Evolutionary conservation across 2,113 vertebrate species (phyloP).

Genomic region (Neoarius graeffei): DNA sequence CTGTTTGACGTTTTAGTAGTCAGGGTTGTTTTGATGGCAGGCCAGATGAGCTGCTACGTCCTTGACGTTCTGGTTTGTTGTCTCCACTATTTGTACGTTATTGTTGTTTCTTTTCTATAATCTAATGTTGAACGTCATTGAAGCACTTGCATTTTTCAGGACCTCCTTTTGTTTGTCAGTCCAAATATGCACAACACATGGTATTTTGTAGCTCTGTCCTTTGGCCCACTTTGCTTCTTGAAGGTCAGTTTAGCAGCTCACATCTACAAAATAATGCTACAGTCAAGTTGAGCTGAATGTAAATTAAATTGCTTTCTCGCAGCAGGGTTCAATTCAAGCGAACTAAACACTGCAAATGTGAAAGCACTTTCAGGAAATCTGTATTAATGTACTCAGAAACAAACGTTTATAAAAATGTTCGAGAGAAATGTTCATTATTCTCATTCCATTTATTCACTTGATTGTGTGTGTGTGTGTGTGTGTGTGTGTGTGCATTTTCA

Average conservation of each 20-base stretch:
- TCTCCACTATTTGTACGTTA: background rate
- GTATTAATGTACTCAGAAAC: background rate
- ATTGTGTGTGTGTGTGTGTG: background rate
- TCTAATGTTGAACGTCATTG: background rate
- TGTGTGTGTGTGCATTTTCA: background rate
- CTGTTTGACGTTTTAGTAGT: too few species aligned
- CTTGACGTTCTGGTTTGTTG: too few species aligned
- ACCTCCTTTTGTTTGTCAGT: background rate
- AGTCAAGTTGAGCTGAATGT: background rate
- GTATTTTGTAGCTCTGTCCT: background rate
- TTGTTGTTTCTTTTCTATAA: background rate
- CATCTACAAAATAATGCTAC: background rate
- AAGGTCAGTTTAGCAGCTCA: background rate
- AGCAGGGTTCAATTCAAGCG: background rate
- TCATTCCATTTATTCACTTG: background rate
- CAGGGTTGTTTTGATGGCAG: too few species aligned
- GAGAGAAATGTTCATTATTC: background rate
- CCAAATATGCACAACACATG: background rate
- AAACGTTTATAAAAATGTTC: background rate
- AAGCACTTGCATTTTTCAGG: background rate
- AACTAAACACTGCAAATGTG: background rate
- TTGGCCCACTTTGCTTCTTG: background rate
- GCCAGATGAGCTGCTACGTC: too few species aligned
- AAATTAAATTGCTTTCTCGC: background rate
- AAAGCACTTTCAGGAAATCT: background rate